Evolutionary conservation across 2,113 vertebrate species (phyloP).

Genomic region (Ceyx cyanopectus): DNA sequence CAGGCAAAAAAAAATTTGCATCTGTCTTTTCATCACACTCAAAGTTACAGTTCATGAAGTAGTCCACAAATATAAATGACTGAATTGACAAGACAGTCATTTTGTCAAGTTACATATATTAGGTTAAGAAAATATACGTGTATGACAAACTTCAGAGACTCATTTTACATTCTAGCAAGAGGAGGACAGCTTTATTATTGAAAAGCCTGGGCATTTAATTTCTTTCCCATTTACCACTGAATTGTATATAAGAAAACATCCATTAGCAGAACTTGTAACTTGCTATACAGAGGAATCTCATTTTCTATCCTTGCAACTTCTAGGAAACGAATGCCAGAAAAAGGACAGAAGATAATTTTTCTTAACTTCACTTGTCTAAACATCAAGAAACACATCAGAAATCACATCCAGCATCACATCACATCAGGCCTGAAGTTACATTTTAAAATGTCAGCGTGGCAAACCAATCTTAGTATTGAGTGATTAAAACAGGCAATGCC

Average conservation of each 20-base stretch:
- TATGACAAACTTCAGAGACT: not conserved
- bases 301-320: not conserved
- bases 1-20: not conserved
- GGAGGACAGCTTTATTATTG: not conserved
- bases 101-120: not conserved
- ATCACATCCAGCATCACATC: not conserved
- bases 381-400: not conserved
- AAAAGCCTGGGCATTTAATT: not conserved
- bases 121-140: not conserved
- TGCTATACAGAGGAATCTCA: not conserved
- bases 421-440: not conserved
- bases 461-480: not conserved
- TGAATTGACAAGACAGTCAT: not conserved
- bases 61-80: not conserved
- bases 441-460: not conserved
- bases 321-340: not conserved
- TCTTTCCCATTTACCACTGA: not conserved
- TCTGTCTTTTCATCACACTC: not conserved
- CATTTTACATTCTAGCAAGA: not conserved
- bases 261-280: not conserved
- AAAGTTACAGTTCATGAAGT: not conserved
- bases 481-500: not conserved
- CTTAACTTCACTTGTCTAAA: not conserved
- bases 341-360: not conserved
- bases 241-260: not conserved